Percentiles rank a stretch among this genome's conserved stretches.
Conservation (phyloP, 2,113 vertebrate species). For the Gymnocephalus cernua region DNA sequence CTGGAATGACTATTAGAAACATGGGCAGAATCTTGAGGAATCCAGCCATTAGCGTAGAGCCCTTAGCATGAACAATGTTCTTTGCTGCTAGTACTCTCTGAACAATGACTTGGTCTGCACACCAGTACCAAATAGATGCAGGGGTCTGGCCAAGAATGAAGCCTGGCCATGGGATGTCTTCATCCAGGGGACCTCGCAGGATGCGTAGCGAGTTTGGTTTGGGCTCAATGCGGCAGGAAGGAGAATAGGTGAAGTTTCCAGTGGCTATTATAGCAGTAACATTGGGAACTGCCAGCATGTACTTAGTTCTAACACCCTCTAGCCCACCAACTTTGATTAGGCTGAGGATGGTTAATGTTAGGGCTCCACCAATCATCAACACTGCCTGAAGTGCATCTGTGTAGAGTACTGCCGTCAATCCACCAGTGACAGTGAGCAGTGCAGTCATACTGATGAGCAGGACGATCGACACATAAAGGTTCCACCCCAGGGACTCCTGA, state of each 20-base stretch:
- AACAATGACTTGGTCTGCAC: slow-evolving; percentile 98
- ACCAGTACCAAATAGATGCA: slow-evolving; percentile 99
- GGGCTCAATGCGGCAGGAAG: slow-evolving; percentile 91
- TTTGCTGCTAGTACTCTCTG: slow-evolving; percentile 97
- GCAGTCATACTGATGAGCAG: slow-evolving; percentile 96
- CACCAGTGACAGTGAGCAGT: slow-evolving; percentile 94
- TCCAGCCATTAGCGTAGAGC: slow-evolving; percentile 97
- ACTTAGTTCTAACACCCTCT: slow-evolving; percentile 93
- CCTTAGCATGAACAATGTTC: slow-evolving; percentile 95
- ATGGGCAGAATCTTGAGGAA: slow-evolving; percentile 96
- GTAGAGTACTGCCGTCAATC: slow-evolving; percentile 96
- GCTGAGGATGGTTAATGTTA: slow-evolving; percentile 94
- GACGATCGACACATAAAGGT: slow-evolving; percentile 95
- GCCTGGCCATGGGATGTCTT: slow-evolving; percentile 97
- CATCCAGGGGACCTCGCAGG: slow-evolving; percentile 92
- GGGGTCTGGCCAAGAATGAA: slow-evolving; percentile 97
- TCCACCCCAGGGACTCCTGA: slow-evolving; percentile 98
- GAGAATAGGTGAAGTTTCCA: slow-evolving; percentile 91
- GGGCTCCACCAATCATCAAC: slow-evolving; percentile 95
- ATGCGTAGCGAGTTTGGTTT: slow-evolving; percentile 92
- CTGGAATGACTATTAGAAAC: slow-evolving; percentile 98
- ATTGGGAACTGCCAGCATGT: slow-evolving; percentile 95
- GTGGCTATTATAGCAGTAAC: slow-evolving; percentile 89
- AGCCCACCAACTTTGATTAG: slow-evolving; percentile 92
- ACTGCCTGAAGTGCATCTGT: slow-evolving; percentile 97